Base-by-base conservation (phyloP, 2,888 invertebrate species). In the Mesorhabditis belari region DNA sequence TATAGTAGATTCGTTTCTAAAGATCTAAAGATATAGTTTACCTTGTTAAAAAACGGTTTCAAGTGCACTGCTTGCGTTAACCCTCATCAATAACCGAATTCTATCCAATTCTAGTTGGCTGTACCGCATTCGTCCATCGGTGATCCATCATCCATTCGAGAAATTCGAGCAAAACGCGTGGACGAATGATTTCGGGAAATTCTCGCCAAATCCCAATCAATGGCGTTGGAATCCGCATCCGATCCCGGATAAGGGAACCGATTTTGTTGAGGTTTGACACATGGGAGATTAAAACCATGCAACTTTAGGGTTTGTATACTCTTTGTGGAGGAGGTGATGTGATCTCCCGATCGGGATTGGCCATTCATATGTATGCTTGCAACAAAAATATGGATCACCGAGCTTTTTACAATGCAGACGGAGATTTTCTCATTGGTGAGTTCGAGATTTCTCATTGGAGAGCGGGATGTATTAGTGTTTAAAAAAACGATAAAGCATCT, bases 271-370 rank as follows among this genome's bases (percentile, higher is more conserved):
- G 65, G 84, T 84, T 71, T 56, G 66, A n/a, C 2, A 49, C 49
- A 26, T 17, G 1, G 4, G 12, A 44, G 0, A 26, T 17, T 2
- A 49, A n/a, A 3, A 27, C 17, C 19, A 28, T 2, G n/a, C 44
- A 25, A 53, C 24, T 73, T n/a, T 65, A 85, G 82, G 93, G 96
- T 2, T 83, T 98, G 52, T 88, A 89, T 77, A 95, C 95, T 0
- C 82, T 98, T 24, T 92, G 93, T 82, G 95, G 95, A 0, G 93
- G 94, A 5, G 98, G 96, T 0, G 92, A 95, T 82, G 85, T 90
- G 3, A 87, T 87, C 63, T 82, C 86, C 1, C 87, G 94, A 56
- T 85, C 88, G 81, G 98, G 96, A 0, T 82, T 92, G 58, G 90
- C 91, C 4, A 87, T 96, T 59, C 92, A 96, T 80, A 85, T 94